These are phyloP conservation scores for Tenthredo scrophulariae DNA, from an alignment of 2,888 invertebrate species.

Conservation along the genomic window DNA sequence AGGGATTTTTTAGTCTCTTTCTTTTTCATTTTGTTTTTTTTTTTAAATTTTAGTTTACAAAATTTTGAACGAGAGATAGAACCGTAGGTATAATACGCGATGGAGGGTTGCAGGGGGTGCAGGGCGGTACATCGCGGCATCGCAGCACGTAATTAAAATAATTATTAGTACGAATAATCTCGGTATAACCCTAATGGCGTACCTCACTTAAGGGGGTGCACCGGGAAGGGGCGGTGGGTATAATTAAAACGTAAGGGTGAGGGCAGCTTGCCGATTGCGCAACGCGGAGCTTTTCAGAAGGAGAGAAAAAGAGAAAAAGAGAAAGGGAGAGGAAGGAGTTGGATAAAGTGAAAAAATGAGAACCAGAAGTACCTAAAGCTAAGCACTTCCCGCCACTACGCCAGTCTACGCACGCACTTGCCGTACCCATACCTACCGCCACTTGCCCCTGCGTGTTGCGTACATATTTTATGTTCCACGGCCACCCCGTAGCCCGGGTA, in stretches of 20 bases:
- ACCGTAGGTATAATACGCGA: neutral
- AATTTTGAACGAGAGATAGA: neutral
- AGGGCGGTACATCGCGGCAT: neutral
- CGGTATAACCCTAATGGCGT: conserved; percentile 65
- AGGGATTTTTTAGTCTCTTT: no score
- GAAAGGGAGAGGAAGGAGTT: neutral
- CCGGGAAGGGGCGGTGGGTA: conserved; percentile 16
- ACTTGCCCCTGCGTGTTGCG: conserved; percentile 34
- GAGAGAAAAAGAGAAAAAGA: neutral
- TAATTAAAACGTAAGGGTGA: conserved; percentile 34
- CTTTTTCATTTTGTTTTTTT: neutral
- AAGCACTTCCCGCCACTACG: conserved; percentile 46
- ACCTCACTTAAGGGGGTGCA: conserved; percentile 61
- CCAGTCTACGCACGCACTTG: conserved; percentile 45
- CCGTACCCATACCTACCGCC: neutral
- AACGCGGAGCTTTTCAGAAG: neutral
- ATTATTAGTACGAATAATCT: conserved; percentile 72
- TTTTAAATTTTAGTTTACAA: neutral
- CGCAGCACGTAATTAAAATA: conserved; percentile 70
- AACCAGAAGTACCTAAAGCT: conserved; percentile 25
- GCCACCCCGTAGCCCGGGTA: conserved; percentile 17
- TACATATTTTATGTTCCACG: conserved; percentile 36
- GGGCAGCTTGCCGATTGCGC: neutral
- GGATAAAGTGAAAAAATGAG: conserved; percentile 31
- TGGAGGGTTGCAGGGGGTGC: neutral